A percentile compares a stretch with the other conserved stretches of the same genome.
These are phyloP conservation scores for Sesamia inferens DNA, from an alignment of 2,888 invertebrate genomes.

Conservation along the genomic window DNA sequence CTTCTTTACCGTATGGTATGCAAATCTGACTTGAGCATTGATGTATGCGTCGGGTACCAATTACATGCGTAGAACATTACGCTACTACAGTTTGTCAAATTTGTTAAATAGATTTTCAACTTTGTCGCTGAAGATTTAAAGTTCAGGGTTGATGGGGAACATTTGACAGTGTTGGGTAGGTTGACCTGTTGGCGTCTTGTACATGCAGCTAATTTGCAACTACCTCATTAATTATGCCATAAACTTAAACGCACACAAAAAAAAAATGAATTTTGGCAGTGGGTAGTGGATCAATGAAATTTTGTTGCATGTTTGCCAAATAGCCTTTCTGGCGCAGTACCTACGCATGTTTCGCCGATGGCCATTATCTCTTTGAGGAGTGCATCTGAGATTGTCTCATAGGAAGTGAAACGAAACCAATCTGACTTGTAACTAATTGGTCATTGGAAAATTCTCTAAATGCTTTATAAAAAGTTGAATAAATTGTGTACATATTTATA, in stretches of 20 bases:
- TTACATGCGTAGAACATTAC: not conserved
- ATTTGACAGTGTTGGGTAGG: too few relatives aligned
- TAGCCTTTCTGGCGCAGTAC: not conserved
- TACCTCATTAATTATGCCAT: not conserved
- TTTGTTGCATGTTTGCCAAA: not conserved
- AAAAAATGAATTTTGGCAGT: not conserved
- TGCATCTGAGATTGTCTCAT: not conserved
- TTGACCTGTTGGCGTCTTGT: too few relatives aligned
- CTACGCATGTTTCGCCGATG: not conserved
- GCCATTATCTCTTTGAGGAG: not conserved
- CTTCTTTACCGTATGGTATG: not conserved
- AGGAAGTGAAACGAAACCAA: not conserved
- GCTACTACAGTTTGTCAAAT: too few relatives aligned
- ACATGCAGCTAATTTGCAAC: too few relatives aligned
- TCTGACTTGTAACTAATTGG: too few relatives aligned
- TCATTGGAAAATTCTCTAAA: conserved; percentile 8
- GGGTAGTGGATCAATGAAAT: not conserved
- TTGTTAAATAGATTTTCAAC: too few relatives aligned
- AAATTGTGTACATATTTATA: not conserved
- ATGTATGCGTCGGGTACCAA: not conserved
- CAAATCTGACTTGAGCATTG: not conserved
- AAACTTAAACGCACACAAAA: not conserved
- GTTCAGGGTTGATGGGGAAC: too few relatives aligned
- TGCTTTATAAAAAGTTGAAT: not conserved
- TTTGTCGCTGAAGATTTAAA: too few relatives aligned